Conservation (phyloP, 2,888 invertebrate genomes). For the Cerceris rybyensis region DNA sequence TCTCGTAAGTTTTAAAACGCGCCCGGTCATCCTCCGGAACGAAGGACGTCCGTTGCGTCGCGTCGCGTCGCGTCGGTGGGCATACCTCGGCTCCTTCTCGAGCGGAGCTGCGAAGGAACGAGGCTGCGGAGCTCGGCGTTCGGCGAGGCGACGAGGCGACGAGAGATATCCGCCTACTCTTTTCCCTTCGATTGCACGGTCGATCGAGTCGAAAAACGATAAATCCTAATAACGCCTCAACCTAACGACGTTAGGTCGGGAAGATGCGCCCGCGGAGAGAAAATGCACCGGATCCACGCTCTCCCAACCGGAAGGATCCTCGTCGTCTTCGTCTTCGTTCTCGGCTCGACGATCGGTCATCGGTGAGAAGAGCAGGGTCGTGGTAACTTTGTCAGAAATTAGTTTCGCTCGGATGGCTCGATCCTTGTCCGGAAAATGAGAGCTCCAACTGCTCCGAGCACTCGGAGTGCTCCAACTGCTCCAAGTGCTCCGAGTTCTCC, state of each 20-base stretch:
- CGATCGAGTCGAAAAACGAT: constrained; percentile 42
- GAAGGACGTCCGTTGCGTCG: neutral
- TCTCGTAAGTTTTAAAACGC: constrained; percentile 38
- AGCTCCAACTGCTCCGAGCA: constrained; percentile 2
- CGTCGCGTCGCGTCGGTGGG: neutral
- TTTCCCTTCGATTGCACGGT: constrained; percentile 20
- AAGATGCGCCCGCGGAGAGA: neutral
- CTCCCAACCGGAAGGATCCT: neutral
- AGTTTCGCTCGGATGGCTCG: constrained; percentile 3
- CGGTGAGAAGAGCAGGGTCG: neutral
- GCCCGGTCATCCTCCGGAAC: neutral
- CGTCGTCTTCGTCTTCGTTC: too few species aligned
- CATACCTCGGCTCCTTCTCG: neutral
- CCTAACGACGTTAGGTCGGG: neutral
- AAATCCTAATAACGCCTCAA: constrained; percentile 47
- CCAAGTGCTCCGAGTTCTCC: too few species aligned
- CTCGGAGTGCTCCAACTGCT: neutral
- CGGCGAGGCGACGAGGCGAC: neutral
- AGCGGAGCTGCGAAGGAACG: too few species aligned
- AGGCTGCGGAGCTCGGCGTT: too few species aligned
- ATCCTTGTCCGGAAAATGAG: constrained; percentile 28
- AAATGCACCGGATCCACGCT: neutral
- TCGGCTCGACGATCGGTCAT: too few species aligned
- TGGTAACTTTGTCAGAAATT: constrained; percentile 21
- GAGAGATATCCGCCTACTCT: constrained; percentile 17